Evolutionary conservation across 1,140 invertebrate species (phyloP), one percentile per base, ranked within the genome.

Genomic region (Drosophila lacertosa): DNA sequence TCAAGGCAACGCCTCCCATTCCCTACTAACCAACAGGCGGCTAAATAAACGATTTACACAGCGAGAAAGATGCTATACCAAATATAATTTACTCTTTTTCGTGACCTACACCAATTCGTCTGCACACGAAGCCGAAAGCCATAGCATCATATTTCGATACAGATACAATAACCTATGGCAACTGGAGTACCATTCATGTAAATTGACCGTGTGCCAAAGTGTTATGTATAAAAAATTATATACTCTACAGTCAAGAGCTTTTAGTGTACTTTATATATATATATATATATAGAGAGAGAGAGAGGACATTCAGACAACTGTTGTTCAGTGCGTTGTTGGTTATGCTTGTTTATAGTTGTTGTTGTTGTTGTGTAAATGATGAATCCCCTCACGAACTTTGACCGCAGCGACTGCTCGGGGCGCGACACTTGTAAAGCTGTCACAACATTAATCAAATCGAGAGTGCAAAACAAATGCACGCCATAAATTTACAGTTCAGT

Each of bases 361-460:
- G n/a, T n/a, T 29, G 55, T 65, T 53, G 65, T 65, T 51, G 66
- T 37, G 67, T 58, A 66, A 77, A 75, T 75, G 66, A 75, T 75
- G 62, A 66, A 71, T 75, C 39, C 62, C 33, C 48, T 35, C 48
- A 53, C 51, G 75, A 77, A 65, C 71, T 65, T 65, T 70, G 65
- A 47, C 60, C 75, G 32, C 60, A 54, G 11, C 20, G 65, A 35
- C 22, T 50, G 60, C 71, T 47, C 44, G 50, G 66, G 67, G 72
- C 67, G 67, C 67, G 75, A 77, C 75, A 77, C 72, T 77, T 77
- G 75, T 75, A 77, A 71, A 77, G 73, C 68, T 75, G 75, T 77
- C 75, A 57, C 75, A 75, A 75, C 75, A 77, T 77, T 77, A 77
- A 77, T 77, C 75, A 77, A 75, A 77, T 75, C 72, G 71, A 62